Evolutionary conservation across 2,797 vertebrate genomes (phyloP), one percentile per base, ranked within the genome.

Genomic region (Acipenser ruthenus): DNA sequence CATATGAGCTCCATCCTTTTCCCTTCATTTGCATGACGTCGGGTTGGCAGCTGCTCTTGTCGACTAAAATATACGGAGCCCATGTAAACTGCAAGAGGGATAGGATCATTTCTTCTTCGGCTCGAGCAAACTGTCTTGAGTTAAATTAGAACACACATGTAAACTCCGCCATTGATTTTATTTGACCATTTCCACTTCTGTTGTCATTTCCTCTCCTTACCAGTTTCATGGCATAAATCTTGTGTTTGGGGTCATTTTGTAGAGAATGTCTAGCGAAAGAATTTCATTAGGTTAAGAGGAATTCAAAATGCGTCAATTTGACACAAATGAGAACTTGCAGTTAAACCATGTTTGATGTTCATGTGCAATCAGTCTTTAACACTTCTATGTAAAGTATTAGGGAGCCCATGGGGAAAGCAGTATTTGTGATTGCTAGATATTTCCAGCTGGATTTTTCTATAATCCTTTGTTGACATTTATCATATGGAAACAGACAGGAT

Each of bases 301-400:
- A 89, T 90, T 89, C 90, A 90, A 89, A 92, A 93, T 84, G 88
- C 93, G 91, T 92, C 91, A 91, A 91, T 91, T 90, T 90, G 88
- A 92, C 91, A 86, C 89, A 91, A 92, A 93, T 90, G 89, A 90
- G 88, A 89, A 85, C 83, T 37, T 88, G 90, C 87, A 88, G 85
- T 91, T 87, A 90, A 90, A 90, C 87, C 83, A 86, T 84, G 89
- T 90, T 92, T 90, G 89, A 93, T 92, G 90, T 91, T 90, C 89
- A 88, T 84, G 86, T 89, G 88, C 88, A 89, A 90, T 93, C 92
- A 93, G 93, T 93, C 92, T 93, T 90, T 90, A 89, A 90, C 91
- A 91, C 91, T 91, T 92, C 88, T 91, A 89, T 90, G 88, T 88
- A 88, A 92, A 91, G 89, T 84, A 83, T 87, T 85, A 86, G 87